Conservation (phyloP, 2,113 vertebrate species). For the Zosterops japonicus region DNA sequence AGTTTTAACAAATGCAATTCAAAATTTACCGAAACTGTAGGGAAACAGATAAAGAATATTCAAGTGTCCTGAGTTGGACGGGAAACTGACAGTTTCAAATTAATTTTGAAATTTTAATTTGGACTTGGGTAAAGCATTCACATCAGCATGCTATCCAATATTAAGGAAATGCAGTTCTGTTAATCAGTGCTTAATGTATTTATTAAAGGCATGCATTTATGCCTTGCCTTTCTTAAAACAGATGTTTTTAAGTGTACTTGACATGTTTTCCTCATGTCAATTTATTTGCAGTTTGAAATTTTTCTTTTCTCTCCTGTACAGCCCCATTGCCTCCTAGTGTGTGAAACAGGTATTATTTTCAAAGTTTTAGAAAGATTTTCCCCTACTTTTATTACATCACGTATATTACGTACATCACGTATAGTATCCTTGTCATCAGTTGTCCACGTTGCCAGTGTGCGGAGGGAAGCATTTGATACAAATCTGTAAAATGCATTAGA, state of each 20-base stretch:
- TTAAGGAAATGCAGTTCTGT: not conserved
- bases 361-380: not conserved
- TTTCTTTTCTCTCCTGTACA: not conserved
- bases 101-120: not conserved
- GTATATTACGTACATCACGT: not conserved
- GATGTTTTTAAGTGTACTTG: not conserved
- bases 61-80: not conserved
- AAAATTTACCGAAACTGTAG: not conserved
- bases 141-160: not conserved
- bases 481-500: not conserved
- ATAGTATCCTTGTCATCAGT: not conserved
- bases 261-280: not conserved
- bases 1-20: not conserved
- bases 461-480: not conserved
- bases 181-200: not conserved
- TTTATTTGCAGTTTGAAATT: not conserved
- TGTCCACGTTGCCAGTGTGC: not conserved
- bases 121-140: not conserved
- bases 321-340: not conserved
- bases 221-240: not conserved
- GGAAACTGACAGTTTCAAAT: not conserved
- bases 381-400: not conserved
- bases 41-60: not conserved
- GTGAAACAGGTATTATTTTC: not conserved
- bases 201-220: not conserved